These are phyloP conservation scores for Subacronicta megacephala DNA, from an alignment of 2,888 invertebrate species.

Conservation along the genomic window DNA sequence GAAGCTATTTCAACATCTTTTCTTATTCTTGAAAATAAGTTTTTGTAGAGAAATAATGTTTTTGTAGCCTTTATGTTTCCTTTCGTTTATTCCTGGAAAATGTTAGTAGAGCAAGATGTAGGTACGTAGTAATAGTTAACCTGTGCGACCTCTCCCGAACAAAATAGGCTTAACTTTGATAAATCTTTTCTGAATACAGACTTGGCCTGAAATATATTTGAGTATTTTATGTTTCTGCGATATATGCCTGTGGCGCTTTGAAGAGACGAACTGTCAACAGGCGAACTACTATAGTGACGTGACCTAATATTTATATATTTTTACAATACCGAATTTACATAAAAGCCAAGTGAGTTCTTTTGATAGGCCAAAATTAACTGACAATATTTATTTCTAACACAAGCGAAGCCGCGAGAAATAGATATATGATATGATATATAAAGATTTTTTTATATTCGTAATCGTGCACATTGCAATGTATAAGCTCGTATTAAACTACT, in stretches of 20 bases:
- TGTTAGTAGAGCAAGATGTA: too few relatives aligned
- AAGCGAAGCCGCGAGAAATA: too few relatives aligned
- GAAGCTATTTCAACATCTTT: too few relatives aligned
- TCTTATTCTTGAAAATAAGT: too few relatives aligned
- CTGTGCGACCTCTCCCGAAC: not conserved
- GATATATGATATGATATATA: too few relatives aligned
- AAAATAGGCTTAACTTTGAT: slow-evolving; percentile 6
- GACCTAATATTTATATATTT: slow-evolving; percentile 24
- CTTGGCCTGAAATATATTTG: slow-evolving; percentile 32
- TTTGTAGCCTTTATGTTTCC: too few relatives aligned
- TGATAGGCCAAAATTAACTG: too few relatives aligned
- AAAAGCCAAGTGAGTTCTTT: slow-evolving; percentile 3
- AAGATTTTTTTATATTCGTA: too few relatives aligned
- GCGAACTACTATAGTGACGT: too few relatives aligned
- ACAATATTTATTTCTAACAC: too few relatives aligned
- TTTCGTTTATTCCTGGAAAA: too few relatives aligned
- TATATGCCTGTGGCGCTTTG: slow-evolving; percentile 21
- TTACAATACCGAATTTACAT: slow-evolving; percentile 26
- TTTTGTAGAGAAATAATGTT: too few relatives aligned
- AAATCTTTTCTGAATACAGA: slow-evolving; percentile 42
- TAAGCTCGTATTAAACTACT: not conserved
- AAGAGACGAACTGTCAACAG: slow-evolving; percentile 19
- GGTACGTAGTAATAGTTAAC: not conserved
- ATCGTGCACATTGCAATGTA: not conserved
- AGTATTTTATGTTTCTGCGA: slow-evolving; percentile 30